Base-by-base conservation (phyloP, 2,888 invertebrate species). In the Apamea anceps region DNA sequence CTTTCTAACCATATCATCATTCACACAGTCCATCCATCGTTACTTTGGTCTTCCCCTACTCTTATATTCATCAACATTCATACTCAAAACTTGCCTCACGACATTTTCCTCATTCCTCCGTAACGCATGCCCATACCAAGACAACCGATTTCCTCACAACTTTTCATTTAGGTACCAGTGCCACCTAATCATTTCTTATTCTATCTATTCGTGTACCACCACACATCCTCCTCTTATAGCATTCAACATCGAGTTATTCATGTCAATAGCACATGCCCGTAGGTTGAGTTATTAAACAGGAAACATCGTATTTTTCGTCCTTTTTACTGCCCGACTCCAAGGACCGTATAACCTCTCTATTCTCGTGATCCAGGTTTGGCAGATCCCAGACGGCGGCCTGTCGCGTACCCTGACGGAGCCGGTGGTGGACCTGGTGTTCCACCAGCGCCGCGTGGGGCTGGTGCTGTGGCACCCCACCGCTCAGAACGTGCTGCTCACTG, bases 381-480 rank as follows among this genome's bases (percentile, higher is more conserved):
- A 99, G 96, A 99, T 99, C 93, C 99, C 99, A 0, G 99, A 99
- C 92, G 98, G 98, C 25, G 99, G 99, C 15, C 97, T 99, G 74
- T 98, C 98, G 48, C 98, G 99, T 91, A 99, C 99, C 62, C 97
- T 99, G 81, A 99, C 99, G 4, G 99, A 99, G 90, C 99, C 99
- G 65, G 98, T 99, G 79, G 99, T 99, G 72, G 99, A 99, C 95
- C 97, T 99, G 89, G 98, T 99, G 88, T 98, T 98, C 93, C 99
- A 99, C 96, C 99, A 99, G 96, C 97, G 99, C 79, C 97, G 99
- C 90, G 99, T 99, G 51, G 99, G 99, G 2, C 97, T 99, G 77
- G 99, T 99, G 70, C 97, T 99, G 84, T 99, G 99, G 99, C 99
- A 99, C 97, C 99, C 99, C 79, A 98, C 99, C 48, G 99, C 99